phyloP scores from a whole-genome alignment of 2,888 invertebrate genomes.

The Sinotaia quadrata region DNA sequence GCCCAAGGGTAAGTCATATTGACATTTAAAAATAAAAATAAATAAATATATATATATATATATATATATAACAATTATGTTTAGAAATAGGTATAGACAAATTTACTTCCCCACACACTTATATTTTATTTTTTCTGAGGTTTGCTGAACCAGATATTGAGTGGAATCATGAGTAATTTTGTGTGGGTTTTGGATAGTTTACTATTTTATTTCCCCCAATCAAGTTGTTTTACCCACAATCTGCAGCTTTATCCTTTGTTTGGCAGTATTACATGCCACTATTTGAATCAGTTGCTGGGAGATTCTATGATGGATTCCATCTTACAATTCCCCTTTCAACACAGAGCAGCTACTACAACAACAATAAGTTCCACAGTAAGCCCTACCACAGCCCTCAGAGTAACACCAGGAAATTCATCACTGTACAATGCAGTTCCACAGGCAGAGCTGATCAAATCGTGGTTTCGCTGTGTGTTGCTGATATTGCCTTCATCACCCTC shows the following conservation, averaged over 20 bases:
- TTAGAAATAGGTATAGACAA: too few species aligned
- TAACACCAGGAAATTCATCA: not conserved
- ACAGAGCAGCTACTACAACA: not conserved
- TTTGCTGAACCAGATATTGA: too few species aligned
- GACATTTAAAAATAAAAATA: too few species aligned
- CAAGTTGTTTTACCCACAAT: not conserved
- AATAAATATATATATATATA: too few species aligned
- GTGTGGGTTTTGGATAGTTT: too few species aligned
- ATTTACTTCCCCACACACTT: too few species aligned
- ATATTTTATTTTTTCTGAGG: too few species aligned
- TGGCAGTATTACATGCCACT: conserved; percentile 57
- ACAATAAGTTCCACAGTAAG: not conserved
- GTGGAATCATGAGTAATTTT: too few species aligned
- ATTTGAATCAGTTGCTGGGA: conserved; percentile 54
- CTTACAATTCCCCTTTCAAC: conserved; percentile 25
- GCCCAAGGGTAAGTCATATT: too few species aligned
- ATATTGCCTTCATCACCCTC: conserved; percentile 42
- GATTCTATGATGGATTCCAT: conserved; percentile 40
- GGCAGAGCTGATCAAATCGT: conserved; percentile 49
- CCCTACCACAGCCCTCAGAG: not conserved
- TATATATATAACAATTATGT: too few species aligned
- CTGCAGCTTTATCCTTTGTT: not conserved
- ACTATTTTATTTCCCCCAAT: too few species aligned
- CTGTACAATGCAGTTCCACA: conserved; percentile 21
- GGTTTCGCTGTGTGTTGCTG: conserved; percentile 53